phyloP scores from a whole-genome alignment of 2,888 invertebrate genomes.

The Ormyrus nitidulus region DNA sequence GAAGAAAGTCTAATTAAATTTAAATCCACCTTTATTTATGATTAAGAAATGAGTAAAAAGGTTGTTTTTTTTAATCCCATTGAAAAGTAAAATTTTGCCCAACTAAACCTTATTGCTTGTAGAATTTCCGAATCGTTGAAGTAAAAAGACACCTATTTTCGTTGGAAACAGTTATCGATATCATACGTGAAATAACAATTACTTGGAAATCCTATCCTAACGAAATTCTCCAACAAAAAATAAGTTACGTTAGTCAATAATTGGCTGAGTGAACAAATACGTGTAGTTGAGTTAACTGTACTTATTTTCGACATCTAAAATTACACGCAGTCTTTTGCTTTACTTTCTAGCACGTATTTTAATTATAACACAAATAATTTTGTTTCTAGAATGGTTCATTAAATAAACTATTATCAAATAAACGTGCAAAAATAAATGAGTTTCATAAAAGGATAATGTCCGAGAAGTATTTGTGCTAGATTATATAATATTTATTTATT shows the following conservation, averaged over 20 bases:
- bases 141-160: too few relatives aligned
- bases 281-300: conserved; percentile 32
- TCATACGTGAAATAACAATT: too few relatives aligned
- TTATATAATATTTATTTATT: too few relatives aligned
- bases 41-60: neutral
- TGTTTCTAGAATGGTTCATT: neutral
- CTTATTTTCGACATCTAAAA: conserved; percentile 50
- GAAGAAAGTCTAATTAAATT: too few relatives aligned
- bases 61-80: too few relatives aligned
- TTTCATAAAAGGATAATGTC: too few relatives aligned
- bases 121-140: too few relatives aligned
- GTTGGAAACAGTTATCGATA: too few relatives aligned
- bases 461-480: neutral
- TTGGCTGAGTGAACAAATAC: conserved; percentile 43
- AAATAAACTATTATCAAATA: too few relatives aligned
- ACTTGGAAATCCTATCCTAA: neutral
- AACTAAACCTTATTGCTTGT: too few relatives aligned
- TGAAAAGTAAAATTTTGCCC: too few relatives aligned
- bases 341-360: conserved; percentile 43
- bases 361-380: conserved; percentile 27
- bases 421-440: too few relatives aligned
- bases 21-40: neutral
- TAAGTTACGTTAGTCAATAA: conserved; percentile 45
- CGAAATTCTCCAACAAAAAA: conserved; percentile 38
- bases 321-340: conserved; percentile 23